phyloP scores from a whole-genome alignment of 2,888 invertebrate species.

The Hyposoter dolosus region DNA sequence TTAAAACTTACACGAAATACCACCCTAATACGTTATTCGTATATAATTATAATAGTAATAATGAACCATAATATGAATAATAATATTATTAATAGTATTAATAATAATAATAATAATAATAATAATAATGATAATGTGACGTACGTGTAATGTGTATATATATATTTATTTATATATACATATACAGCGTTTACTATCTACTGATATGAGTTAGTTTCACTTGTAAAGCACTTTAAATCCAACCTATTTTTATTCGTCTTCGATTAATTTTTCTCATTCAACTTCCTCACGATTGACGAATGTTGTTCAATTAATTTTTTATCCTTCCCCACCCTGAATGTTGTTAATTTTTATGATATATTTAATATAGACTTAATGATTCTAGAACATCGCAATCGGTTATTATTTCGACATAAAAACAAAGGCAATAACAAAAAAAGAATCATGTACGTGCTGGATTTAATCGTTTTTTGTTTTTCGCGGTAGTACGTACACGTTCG shows the following conservation, averaged over 20 bases:
- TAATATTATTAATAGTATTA: conserved; percentile 38
- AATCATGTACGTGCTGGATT: conserved; percentile 14
- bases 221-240: conserved; percentile 84
- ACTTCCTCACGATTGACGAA: conserved; percentile 51
- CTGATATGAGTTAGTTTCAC: conserved; percentile 83
- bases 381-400: conserved; percentile 39
- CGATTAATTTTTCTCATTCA: conserved; percentile 29
- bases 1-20: conserved; percentile 72
- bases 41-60: conserved; percentile 58
- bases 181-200: conserved; percentile 81
- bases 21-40: conserved; percentile 70
- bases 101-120: conserved; percentile 37
- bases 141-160: conserved; percentile 52
- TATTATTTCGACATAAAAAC: conserved; percentile 32
- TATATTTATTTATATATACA: conserved; percentile 64
- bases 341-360: conserved; percentile 27
- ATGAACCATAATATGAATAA: conserved; percentile 36
- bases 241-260: conserved; percentile 76
- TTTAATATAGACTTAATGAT: conserved; percentile 45
- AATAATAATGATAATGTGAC: conserved; percentile 55
- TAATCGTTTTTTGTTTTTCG: conserved; percentile 18
- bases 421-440: conserved; percentile 34
- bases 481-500: conserved; percentile 8
- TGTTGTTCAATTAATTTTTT: conserved; percentile 40
- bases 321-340: conserved; percentile 3